Evolutionary conservation across 2,888 invertebrate species (phyloP).

Genomic region (Trypoxylon attenuatum): DNA sequence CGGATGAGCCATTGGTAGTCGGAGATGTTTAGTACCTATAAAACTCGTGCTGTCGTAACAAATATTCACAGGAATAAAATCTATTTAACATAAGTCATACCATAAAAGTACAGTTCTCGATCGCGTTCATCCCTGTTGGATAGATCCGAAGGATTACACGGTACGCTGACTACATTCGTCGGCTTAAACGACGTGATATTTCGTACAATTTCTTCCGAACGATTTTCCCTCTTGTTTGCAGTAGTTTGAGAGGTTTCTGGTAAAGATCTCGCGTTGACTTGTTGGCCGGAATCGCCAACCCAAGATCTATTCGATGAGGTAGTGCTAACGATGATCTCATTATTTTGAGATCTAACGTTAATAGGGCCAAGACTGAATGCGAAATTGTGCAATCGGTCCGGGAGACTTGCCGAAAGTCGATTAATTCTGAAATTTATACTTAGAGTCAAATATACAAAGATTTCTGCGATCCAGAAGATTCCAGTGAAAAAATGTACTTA

Average conservation of each 20-base stretch:
- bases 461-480: background rate
- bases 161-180: background rate
- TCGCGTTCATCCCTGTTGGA: background rate
- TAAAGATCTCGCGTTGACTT: background rate
- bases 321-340: background rate
- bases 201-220: background rate
- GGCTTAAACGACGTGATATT: too few species aligned
- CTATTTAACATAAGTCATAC: slow-evolving; percentile 12
- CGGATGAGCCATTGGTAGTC: background rate
- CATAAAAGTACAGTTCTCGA: slow-evolving; percentile 2
- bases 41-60: too few species aligned
- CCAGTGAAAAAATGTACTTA: slow-evolving; percentile 41
- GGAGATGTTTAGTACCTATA: background rate
- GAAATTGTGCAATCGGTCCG: background rate
- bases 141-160: background rate
- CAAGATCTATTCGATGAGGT: background rate
- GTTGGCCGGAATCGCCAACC: background rate
- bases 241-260: background rate
- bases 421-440: slow-evolving; percentile 5
- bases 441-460: too few species aligned
- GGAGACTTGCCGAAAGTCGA: slow-evolving; percentile 14
- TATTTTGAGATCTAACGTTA: background rate
- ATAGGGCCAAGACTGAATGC: background rate
- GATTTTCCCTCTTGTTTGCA: slow-evolving; percentile 3
- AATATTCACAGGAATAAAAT: background rate